Base-by-base conservation (phyloP, 2,888 invertebrate species). In the Raillietiella orientalis region DNA sequence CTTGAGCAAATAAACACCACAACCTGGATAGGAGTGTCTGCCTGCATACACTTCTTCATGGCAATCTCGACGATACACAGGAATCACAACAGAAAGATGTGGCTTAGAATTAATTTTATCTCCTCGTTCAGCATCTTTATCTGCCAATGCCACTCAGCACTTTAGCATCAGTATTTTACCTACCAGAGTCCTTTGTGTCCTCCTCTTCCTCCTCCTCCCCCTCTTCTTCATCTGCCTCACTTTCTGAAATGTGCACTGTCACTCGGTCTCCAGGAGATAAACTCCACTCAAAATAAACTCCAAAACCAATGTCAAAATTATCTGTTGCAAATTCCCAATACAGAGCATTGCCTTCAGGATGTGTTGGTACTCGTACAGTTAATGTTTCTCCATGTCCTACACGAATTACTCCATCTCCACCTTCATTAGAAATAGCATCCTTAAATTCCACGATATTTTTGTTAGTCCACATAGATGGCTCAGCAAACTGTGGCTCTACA, bases 291-390 rank as follows among this genome's bases (percentile, higher is more conserved):
- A 99, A 99, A 47, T 72, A 87, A 25, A 99, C 62, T 2, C 96
- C 96, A 48, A 99, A 99, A 45, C 66, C 82, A 38, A 99, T 72
- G 45, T 99, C 96, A 42, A 87, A 96, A 42, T 66, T 65, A 45
- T 99, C 96, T 0, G 96, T 93, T 9, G 90, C 87, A 46, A 96
- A 99, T 53, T 99, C 96, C 93, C 93, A 96, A 50, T 84, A 93
- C 20, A 99, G 54, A 38, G 75, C 70, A 2, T 69, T 62, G 0
- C 93, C 93, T 38, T 75, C 70, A 33, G 69, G 65, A 43, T 87
- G 82, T 0, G 96, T 96, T 5, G 96, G 96, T 27, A 96, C 93
- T 20, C 93, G 56, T 3, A 67, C 77, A 24, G 90, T 93, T 24
- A 90, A 74, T 1, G 79, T 84, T 49, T 93, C 90, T 3, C 93